A percentile compares a stretch with the other conserved stretches of the same genome.
Conservation (phyloP, 1,140 invertebrate genomes). For the Drosophila pruinosa region DNA sequence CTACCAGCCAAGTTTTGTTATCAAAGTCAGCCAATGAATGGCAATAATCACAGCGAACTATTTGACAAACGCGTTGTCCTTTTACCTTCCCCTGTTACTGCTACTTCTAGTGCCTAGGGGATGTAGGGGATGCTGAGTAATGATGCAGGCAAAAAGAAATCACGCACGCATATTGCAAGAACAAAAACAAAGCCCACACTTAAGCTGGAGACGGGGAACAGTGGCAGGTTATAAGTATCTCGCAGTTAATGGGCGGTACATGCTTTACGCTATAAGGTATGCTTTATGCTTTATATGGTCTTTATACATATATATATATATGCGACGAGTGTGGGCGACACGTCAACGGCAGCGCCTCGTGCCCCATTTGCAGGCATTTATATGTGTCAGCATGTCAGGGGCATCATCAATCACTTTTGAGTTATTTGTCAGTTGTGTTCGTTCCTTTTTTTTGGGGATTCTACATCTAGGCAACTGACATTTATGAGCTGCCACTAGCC, state of each 20-base stretch:
- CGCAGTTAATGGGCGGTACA: conserved; percentile 29
- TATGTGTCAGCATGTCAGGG: conserved; percentile 76
- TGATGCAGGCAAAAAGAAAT: conserved; percentile 60
- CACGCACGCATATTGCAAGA: conserved; percentile 61
- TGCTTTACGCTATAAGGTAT: conserved; percentile 18
- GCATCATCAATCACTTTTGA: conserved; percentile 76
- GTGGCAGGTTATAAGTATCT: conserved; percentile 21
- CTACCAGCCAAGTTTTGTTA: conserved; percentile 46
- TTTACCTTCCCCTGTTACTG: too few species aligned
- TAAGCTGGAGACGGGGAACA: background rate
- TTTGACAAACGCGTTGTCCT: conserved; percentile 19
- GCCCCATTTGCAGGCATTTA: conserved; percentile 76
- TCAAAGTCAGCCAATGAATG: conserved; percentile 60
- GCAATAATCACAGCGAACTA: conserved; percentile 61
- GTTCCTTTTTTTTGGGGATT: background rate
- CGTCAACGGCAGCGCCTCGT: conserved; percentile 64
- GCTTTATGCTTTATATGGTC: conserved; percentile 1
- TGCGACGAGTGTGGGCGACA: conserved; percentile 31
- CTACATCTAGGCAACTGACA: conserved; percentile 48
- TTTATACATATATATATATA: background rate
- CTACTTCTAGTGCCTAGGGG: too few species aligned
- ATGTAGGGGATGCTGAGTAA: conserved; percentile 59
- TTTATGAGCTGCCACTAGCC: conserved; percentile 64
- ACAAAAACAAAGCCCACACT: conserved; percentile 37
- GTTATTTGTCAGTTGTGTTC: conserved; percentile 71